A percentile compares a stretch with the other conserved stretches of the same genome.
phyloP scores from a whole-genome alignment of 2,888 invertebrate species.

The Microchrysa polita region DNA sequence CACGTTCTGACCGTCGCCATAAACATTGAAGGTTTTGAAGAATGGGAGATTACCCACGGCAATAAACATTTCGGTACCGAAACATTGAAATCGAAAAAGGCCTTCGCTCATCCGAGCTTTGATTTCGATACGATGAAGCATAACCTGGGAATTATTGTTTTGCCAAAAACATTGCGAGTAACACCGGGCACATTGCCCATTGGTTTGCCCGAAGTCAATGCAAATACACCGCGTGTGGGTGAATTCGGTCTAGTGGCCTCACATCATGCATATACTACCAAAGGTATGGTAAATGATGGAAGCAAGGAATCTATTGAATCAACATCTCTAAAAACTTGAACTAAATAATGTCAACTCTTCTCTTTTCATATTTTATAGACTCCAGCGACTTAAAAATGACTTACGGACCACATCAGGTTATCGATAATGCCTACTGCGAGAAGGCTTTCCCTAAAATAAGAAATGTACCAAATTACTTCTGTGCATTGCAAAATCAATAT shows the following conservation, averaged over 20 bases:
- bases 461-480: slow-evolving; percentile 15
- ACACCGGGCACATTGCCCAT: slow-evolving; percentile 33
- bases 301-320: no score
- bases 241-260: slow-evolving; percentile 21
- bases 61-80: slow-evolving; percentile 4
- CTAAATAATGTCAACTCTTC: no score
- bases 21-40: slow-evolving; percentile 14
- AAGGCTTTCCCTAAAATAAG: slow-evolving; percentile 10
- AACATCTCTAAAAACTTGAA: no score
- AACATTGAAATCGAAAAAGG: slow-evolving; percentile 2
- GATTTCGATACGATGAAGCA: neutral
- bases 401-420: slow-evolving; percentile 33
- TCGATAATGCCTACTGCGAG: neutral
- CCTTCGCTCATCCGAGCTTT: slow-evolving; percentile 31
- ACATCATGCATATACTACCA: neutral
- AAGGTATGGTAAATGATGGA: neutral
- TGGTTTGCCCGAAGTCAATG: slow-evolving; percentile 5
- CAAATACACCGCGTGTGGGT: neutral
- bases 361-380: slow-evolving; percentile 10
- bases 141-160: slow-evolving; percentile 31
- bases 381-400: neutral
- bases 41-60: slow-evolving; percentile 36
- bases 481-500: slow-evolving; percentile 2
- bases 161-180: neutral
- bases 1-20: slow-evolving; percentile 23